Evolutionary conservation across 2,888 invertebrate genomes (phyloP), one percentile per base, ranked within the genome.

Genomic region (Pollenia labialis): DNA sequence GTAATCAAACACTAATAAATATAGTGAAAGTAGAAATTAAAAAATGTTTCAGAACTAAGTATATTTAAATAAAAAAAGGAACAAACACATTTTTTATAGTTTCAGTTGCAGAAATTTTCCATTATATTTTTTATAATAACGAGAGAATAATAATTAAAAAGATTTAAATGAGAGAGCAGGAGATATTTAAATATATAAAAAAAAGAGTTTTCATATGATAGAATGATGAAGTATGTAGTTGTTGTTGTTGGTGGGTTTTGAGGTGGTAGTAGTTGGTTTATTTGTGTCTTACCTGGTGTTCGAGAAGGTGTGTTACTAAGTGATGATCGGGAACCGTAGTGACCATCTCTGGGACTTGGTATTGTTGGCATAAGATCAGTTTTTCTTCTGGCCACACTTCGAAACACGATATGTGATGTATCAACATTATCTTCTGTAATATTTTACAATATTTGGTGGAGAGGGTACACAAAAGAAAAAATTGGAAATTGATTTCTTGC

Each of bases 331-430:
- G 94, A 94, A 91, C 93, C 93, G 90, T 93, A 94, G 88, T 94
- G 93, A 90, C 94, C 93, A 91, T 96, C 96, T 90, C 96, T 94
- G 88, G 96, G 95, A 90, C 95, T 96, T 90, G 97, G 97, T 93
- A 97, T 95, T 90, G 98, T 98, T 89, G 98, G 98, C 94, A 97
- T 97, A 93, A 98, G 95, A 95, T 98, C 98, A 88, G 98, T 98
- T 94, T 97, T 96, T 91, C 97, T 95, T 90, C 97, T 95, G 91
- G 97, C 97, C 92, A 97, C 96, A 89, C 97, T 96, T 89, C 96
- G 95, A 95, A 96, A 97, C 93, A 95, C 94, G 90, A 95, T 94
- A 84, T 95, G 94, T 92, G 93, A 91, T 90, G 92, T 91, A 90
- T 93, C 93, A 90, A 92, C 91, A 91, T 89, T 90, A 91, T 93